Conservation (phyloP, 2,113 vertebrate genomes). For the Labeo rohita region DNA sequence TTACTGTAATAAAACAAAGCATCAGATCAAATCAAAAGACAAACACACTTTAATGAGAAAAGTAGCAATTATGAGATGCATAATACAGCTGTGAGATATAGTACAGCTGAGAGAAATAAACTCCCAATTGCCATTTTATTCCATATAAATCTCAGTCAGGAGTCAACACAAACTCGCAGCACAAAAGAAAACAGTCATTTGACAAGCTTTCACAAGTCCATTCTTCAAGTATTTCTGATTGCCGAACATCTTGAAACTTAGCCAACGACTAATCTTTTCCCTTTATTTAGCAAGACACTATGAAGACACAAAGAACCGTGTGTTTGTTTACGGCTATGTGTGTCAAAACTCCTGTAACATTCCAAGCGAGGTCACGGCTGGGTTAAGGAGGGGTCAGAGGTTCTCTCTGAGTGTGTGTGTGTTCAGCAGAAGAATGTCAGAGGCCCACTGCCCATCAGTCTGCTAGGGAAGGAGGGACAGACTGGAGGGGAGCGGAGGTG, state of each 20-base stretch:
- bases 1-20: too few species aligned
- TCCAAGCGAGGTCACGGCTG: slow-evolving; percentile 57
- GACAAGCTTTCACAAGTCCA: slow-evolving; percentile 26
- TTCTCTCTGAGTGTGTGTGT: slow-evolving; percentile 48
- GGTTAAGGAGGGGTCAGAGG: slow-evolving; percentile 60
- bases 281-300: slow-evolving; percentile 11
- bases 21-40: too few species aligned
- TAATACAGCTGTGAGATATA: not conserved
- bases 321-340: slow-evolving; percentile 52
- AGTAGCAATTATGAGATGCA: not conserved
- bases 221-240: not conserved
- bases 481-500: slow-evolving; percentile 78
- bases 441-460: slow-evolving; percentile 61
- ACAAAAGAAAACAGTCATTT: not conserved
- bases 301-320: slow-evolving; percentile 22
- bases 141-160: not conserved
- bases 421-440: slow-evolving; percentile 56
- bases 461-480: slow-evolving; percentile 56
- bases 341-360: slow-evolving; percentile 50
- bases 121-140: not conserved
- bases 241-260: not conserved
- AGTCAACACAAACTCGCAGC: not conserved
- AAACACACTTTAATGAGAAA: not conserved
- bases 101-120: not conserved
- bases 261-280: not conserved